phyloP scores from a whole-genome alignment of 1,140 invertebrate species.

The Patella vulgata region DNA sequence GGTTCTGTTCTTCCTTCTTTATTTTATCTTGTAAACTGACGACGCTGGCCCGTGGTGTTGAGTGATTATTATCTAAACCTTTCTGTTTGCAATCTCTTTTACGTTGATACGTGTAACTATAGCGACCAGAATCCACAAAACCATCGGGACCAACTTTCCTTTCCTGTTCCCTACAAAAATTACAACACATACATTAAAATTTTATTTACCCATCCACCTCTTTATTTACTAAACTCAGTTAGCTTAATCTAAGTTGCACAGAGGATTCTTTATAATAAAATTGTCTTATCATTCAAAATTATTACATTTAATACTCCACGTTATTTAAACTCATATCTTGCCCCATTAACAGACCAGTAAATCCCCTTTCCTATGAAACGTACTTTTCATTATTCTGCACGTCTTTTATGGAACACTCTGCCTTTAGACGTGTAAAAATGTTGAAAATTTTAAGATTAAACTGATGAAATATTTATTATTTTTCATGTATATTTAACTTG shows the following conservation, averaged over 20 bases:
- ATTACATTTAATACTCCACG: no score
- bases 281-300: no score
- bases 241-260: neutral
- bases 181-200: neutral
- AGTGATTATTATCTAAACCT: constrained; percentile 7
- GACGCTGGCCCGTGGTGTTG: constrained; percentile 28
- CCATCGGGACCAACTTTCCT: constrained; percentile 60
- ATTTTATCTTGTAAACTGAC: constrained; percentile 45
- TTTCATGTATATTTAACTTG: no score
- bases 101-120: constrained; percentile 46
- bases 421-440: neutral
- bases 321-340: no score
- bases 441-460: neutral
- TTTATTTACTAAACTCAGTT: no score
- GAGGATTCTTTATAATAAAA: neutral
- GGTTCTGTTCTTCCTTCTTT: constrained; percentile 54
- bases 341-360: no score
- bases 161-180: constrained; percentile 53
- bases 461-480: neutral
- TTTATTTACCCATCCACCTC: neutral
- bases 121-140: constrained; percentile 57
- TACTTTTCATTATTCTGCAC: no score
- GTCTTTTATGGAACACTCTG: neutral
- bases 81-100: constrained; percentile 45
- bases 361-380: neutral